Evolutionary conservation across 2,888 invertebrate species (phyloP).

Genomic region (Liopterus haemorrhoidalis): DNA sequence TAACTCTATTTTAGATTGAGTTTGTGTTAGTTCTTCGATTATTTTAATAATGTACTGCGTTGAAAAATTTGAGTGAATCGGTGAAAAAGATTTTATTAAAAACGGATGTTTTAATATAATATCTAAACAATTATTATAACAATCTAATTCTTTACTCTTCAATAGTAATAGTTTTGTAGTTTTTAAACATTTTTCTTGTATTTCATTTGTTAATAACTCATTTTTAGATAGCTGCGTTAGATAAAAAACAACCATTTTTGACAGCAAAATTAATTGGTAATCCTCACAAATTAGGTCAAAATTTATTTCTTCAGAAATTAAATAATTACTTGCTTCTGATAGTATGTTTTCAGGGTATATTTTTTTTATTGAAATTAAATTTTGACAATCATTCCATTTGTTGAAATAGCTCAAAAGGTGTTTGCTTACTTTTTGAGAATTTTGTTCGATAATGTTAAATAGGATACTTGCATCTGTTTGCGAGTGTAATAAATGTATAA

Average conservation of each 20-base stretch:
- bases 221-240: conserved; percentile 36
- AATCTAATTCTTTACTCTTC: conserved; percentile 29
- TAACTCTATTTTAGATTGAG: conserved; percentile 25
- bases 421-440: conserved; percentile 44
- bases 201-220: conserved; percentile 29
- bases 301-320: conserved; percentile 40
- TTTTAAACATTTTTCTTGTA: conserved; percentile 32
- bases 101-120: conserved; percentile 44
- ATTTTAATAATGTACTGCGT: conserved; percentile 38
- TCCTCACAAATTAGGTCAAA: conserved; percentile 17
- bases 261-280: conserved; percentile 22
- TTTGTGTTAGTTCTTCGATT: conserved; percentile 31
- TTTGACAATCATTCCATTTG: conserved; percentile 46
- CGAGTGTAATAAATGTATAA: conserved; percentile 55
- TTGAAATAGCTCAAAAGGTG: conserved; percentile 47
- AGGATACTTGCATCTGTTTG: conserved; percentile 50
- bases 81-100: conserved; percentile 43
- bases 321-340: conserved; percentile 45
- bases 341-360: conserved; percentile 42
- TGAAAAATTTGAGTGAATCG: conserved; percentile 37
- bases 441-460: conserved; percentile 46
- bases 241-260: conserved; percentile 39
- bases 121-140: conserved; percentile 36
- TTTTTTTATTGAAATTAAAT: conserved; percentile 41
- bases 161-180: conserved; percentile 35